Evolutionary conservation across 2,113 vertebrate species (phyloP).

Genomic region (Cairina moschata): DNA sequence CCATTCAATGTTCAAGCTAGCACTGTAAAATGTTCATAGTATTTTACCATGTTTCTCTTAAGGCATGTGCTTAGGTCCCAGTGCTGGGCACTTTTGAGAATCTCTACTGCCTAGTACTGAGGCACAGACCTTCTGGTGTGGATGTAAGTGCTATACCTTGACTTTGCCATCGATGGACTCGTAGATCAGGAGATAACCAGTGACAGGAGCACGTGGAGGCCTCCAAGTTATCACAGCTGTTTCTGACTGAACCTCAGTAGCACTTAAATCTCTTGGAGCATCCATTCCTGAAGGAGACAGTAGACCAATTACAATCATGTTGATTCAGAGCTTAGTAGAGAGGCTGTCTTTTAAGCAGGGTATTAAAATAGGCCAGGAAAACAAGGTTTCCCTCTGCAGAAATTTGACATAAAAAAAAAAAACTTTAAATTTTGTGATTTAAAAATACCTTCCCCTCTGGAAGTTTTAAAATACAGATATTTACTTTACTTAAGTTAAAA

Average conservation of each 20-base stretch:
- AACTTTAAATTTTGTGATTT: neutral
- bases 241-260: slow-evolving; percentile 90
- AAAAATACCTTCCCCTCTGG: neutral
- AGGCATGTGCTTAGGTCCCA: neutral
- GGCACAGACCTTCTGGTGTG: neutral
- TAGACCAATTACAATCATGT: neutral
- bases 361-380: neutral
- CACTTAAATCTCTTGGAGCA: slow-evolving; percentile 86
- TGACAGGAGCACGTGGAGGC: slow-evolving; percentile 87
- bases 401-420: neutral
- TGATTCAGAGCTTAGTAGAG: neutral
- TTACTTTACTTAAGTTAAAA: neutral
- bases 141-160: slow-evolving; percentile 78
- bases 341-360: fast-evolving
- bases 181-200: slow-evolving; percentile 90
- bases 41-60: neutral
- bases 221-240: slow-evolving; percentile 89
- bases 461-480: neutral
- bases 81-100: neutral
- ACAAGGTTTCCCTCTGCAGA: neutral
- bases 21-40: neutral
- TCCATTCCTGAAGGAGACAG: slow-evolving; percentile 84
- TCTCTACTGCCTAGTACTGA: neutral
- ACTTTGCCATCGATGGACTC: slow-evolving; percentile 85
- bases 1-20: neutral